Evolutionary conservation across 2,888 invertebrate genomes (phyloP), one percentile per base, ranked within the genome.

Genomic region (Teleiodes luculella): DNA sequence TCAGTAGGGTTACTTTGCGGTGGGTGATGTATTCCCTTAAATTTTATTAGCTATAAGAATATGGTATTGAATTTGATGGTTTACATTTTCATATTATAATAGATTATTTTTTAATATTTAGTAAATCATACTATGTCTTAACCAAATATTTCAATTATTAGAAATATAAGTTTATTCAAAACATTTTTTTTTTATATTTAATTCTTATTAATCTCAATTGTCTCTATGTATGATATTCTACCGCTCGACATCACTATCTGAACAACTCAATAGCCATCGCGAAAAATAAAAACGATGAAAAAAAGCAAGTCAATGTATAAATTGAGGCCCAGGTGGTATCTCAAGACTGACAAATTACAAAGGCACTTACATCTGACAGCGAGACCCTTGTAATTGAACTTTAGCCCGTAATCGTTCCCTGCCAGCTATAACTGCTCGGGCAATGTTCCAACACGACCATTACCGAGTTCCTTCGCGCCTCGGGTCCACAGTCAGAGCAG

Each of bases 401-500:
- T 43, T 13, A 33, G 35, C 13, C 48, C 18, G 48, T 48, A 48
- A 48, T 20, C n/a, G 33, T 35, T 11, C 14, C 35, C 11, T 33
- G 7, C 35, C 35, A 10, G 48, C 14, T 48, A 37, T 50, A 37
- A 37, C 37, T 24, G 50, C 35, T 20, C 35, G 3, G 43, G 1
- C n/a, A 48, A 48, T 20, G 48, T 35, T 24, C 50, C 37, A 28
- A 50, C 50, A 50, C 28, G 31, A 30, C 37, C 48, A 50, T 50
- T 50, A 50, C n/a, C 33, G 24, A 18, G 37, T n/a, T 45, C 49
- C 45, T 47, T 30, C 47, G 31, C 14, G 30, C 13, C 18, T 8
- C 10, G 46, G 48, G 48, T 35, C 48, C 14, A 16, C 41, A 49
- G 53, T 49, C 46, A 47, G 31, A 20, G 31, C 35, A 35, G 50